Evolutionary conservation across 2,888 invertebrate genomes (phyloP), one percentile per base, ranked within the genome.

Genomic region (Nomada goodeniana): DNA sequence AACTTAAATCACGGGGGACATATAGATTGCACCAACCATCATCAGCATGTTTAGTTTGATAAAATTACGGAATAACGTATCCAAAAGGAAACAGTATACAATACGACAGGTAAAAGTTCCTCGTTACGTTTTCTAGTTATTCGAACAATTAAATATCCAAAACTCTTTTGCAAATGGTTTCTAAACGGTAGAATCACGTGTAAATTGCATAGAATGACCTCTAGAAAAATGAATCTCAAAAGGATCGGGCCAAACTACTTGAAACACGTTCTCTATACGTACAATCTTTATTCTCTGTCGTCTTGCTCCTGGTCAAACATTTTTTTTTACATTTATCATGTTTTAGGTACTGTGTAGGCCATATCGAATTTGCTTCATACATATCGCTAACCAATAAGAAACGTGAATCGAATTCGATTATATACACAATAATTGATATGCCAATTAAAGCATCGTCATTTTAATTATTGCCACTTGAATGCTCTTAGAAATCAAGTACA

Each of bases 1-100:
- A 83, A 83, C 79, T 83, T 79, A 84, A 83, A 79, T 80, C 77
- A 83, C 76, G 70, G 72, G 78, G 76, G 84, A 84, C 83, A 83
- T 72, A 72, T 72, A 82, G 78, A 83, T 83, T 82, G 83, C 83
- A 83, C 77, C 74, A 75, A 78, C 59, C 78, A 71, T 74, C 55
- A 59, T 67, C 57, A 59, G 63, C 55, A 71, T 82, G 69, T 69
- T 23, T 36, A 70, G 69, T 70, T 65, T 44, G 64, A 69, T 70
- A 73, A 71, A 81, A 72, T 61, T 29, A 55, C 55, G 73, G 73
- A 67, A 65, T 65, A 76, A 77, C 63, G 67, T 74, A 78, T 77
- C 70, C 68, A 78, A 83, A 74, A 70, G 65, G 70, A 78, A 82
- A 82, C 47, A 60, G 63, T 77, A 82, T 74, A 82, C 67, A 68